Conservation (phyloP, 2,888 invertebrate species). For the Tridacna gigas region DNA sequence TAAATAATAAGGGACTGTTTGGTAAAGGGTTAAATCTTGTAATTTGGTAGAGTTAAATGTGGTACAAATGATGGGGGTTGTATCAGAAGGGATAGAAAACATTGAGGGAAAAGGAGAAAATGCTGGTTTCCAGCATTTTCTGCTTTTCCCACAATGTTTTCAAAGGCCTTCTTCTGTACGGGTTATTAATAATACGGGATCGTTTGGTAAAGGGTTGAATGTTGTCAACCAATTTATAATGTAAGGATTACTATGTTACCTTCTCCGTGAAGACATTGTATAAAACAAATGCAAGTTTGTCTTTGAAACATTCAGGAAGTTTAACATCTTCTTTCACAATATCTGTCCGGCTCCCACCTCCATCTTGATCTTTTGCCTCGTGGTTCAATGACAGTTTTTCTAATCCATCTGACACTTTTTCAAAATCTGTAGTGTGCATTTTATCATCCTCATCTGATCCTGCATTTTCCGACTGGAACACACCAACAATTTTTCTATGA, state of each 20-base stretch:
- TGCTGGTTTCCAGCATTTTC: no score
- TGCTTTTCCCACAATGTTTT: no score
- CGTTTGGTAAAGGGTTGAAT: background rate
- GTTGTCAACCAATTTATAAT: no score
- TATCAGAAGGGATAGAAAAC: no score
- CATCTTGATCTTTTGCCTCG: background rate
- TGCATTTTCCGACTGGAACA: background rate
- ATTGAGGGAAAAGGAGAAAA: no score
- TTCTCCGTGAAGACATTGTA: constrained; percentile 70
- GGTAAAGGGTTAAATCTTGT: no score
- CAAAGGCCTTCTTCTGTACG: no score
- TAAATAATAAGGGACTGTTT: no score
- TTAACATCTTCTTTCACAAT: constrained; percentile 54
- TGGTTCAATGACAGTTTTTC: background rate
- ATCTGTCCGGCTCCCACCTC: background rate
- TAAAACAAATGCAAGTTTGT: constrained; percentile 71
- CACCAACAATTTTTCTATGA: no score
- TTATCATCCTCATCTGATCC: background rate
- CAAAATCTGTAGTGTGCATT: background rate
- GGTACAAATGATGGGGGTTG: no score
- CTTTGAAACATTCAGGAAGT: constrained; percentile 58
- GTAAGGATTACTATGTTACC: constrained; percentile 43
- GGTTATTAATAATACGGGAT: background rate
- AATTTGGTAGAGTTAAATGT: no score
- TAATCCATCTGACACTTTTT: background rate